phyloP scores from a whole-genome alignment of 1,140 invertebrate species.

The Periplaneta americana region DNA sequence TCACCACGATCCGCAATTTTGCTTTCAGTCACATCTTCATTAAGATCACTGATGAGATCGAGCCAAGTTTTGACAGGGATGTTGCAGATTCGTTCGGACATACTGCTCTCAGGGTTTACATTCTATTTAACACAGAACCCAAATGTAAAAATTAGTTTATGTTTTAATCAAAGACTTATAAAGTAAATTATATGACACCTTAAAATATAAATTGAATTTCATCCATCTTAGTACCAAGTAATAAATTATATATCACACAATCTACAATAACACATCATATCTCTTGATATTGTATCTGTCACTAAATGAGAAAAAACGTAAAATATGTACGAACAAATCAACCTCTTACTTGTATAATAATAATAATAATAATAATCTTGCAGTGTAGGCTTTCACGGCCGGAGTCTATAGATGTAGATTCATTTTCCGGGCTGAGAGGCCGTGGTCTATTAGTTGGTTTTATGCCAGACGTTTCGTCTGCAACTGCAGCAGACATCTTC shows the following conservation, averaged over 20 bases:
- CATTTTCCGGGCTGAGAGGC: no score
- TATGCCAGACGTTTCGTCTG: no score
- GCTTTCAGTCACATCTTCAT: constrained; percentile 35
- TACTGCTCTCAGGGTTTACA: constrained; percentile 3
- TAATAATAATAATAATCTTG: no score
- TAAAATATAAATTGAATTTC: neutral
- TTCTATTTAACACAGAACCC: neutral
- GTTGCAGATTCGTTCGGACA: constrained; percentile 42
- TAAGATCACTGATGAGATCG: constrained; percentile 50
- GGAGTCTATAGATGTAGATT: no score
- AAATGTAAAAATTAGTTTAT: neutral
- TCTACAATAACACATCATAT: neutral
- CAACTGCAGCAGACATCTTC: no score
- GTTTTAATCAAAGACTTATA: neutral
- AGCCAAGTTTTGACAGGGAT: constrained; percentile 48
- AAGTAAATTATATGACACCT: neutral
- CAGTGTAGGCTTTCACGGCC: no score
- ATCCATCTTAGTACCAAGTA: neutral
- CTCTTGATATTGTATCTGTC: neutral
- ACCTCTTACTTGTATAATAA: no score
- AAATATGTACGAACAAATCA: no score
- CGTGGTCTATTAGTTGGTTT: no score
- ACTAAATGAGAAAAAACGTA: no score
- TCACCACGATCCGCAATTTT: constrained; percentile 11
- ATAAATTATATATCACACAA: neutral